phyloP scores from a whole-genome alignment of 2,113 vertebrate genomes.

The Malaclemys terrapin region DNA sequence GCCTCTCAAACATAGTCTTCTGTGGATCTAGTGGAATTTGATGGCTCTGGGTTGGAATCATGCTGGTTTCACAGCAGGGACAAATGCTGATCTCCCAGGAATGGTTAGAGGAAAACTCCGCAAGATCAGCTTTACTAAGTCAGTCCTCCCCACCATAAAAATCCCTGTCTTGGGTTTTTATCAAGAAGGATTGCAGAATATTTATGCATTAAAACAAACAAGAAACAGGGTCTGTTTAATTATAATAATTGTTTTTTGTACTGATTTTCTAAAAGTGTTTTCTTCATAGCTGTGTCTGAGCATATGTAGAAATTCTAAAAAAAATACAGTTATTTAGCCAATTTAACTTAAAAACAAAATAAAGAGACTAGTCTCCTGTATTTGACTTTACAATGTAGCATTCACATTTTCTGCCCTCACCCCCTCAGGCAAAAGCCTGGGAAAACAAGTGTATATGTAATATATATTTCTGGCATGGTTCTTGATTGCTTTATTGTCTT shows the following conservation, averaged over 20 bases:
- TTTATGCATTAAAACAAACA: background rate
- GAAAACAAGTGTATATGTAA: background rate
- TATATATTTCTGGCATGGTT: background rate
- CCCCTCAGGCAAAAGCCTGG: background rate
- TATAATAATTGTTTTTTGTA: background rate
- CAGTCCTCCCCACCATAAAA: background rate
- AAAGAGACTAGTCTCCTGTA: constrained; percentile 3
- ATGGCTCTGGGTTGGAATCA: background rate
- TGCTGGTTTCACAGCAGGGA: background rate
- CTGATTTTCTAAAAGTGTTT: constrained; percentile 15
- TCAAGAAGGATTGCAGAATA: background rate
- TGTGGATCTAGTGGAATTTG: constrained; percentile 26
- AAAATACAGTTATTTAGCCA: background rate
- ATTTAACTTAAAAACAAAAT: background rate
- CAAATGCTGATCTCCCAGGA: background rate
- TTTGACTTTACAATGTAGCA: background rate
- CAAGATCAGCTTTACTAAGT: background rate
- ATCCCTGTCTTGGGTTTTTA: background rate
- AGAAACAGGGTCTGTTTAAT: background rate
- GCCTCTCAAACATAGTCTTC: background rate
- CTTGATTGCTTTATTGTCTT: background rate
- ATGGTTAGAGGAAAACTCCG: background rate
- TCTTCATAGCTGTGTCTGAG: constrained; percentile 8
- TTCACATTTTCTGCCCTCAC: background rate
- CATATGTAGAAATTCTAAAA: background rate